Conservation (phyloP, 2,888 invertebrate genomes). For the Pyrrhosoma nymphula region DNA sequence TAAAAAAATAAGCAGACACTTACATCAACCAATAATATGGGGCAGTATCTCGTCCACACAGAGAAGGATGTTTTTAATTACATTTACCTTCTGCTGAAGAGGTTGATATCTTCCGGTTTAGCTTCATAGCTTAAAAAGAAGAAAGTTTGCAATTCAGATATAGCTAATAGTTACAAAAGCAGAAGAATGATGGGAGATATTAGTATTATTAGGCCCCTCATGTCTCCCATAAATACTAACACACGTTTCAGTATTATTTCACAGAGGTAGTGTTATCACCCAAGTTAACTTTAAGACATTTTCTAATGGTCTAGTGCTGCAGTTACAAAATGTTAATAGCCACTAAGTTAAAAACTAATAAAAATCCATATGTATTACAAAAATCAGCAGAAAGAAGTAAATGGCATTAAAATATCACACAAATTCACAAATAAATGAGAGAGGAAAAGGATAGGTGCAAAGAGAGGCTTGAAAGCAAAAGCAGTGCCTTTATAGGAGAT, state of each 20-base stretch:
- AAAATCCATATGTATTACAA: conserved; percentile 26
- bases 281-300: neutral
- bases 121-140: conserved; percentile 78
- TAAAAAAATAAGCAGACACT: conserved; percentile 74
- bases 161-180: conserved; percentile 20
- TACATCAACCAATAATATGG: conserved; percentile 74
- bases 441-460: conserved; percentile 38
- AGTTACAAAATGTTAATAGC: conserved; percentile 50
- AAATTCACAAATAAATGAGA: conserved; percentile 45
- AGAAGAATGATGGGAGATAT: conserved; percentile 35
- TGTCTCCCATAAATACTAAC: neutral
- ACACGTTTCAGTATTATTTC: neutral
- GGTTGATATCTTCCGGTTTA: conserved; percentile 79
- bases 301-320: conserved; percentile 50
- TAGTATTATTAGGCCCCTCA: conserved; percentile 47
- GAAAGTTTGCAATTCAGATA: conserved; percentile 59
- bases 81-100: conserved; percentile 79
- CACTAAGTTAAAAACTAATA: conserved; percentile 29
- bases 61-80: conserved; percentile 75
- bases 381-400: conserved; percentile 34
- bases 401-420: conserved; percentile 40
- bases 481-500: conserved; percentile 35
- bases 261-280: neutral
- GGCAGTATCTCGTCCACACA: conserved; percentile 76
- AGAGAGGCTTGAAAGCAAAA: conserved; percentile 53